Base-by-base conservation (phyloP, 2,888 invertebrate genomes). In the Eupeodes latifasciatus region DNA sequence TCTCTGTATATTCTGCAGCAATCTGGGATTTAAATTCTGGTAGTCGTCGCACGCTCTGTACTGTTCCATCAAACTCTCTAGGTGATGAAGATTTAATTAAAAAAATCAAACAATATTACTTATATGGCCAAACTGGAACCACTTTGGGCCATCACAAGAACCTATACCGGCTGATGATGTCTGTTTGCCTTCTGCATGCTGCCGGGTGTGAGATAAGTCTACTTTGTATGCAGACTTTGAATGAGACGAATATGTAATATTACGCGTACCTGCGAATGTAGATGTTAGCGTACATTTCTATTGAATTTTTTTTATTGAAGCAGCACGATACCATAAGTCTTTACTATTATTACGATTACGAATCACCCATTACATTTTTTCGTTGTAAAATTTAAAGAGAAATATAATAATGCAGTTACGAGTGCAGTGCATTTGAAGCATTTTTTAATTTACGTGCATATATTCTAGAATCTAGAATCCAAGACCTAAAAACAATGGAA, bases 41-140 rank as follows among this genome's bases (percentile, higher is more conserved):
- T 53, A 62, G 61, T 59, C 77, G 69, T 53, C 27, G 66, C 61
- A 75, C 55, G 74, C 66, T 59, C 16, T 53, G 14, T 69, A 53
- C 53, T 62, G 51, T 71, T 64, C 51, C 62, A 64, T 69, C 44
- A 75, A 75, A 40, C 80, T 71, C 71, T 69, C 47, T 83, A 87
- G 83, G 87, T 87, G 87, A 83, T 83, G 80, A 83, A 80, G 83
- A 77, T 87, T 86, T 86, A 86, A 86, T 86, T 86, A 82, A 82
- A 59, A 64, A 34, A 62, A n/a, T 62, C 19, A 51, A 12, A 2
- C 14, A 27, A 27, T 40, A 40, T 40, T 40, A 34, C 4, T 36
- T 19, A 16, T 47, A 75, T 67, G 64, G 57, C 53, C 79, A 81
- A 78, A 85, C 85, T 85, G 77, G 85, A 81, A 85, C 81, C 69